A percentile compares a stretch with the other conserved stretches of the same genome.
These are phyloP conservation scores for Diploptera punctata DNA, from an alignment of 2,888 invertebrate species.

Conservation along the genomic window DNA sequence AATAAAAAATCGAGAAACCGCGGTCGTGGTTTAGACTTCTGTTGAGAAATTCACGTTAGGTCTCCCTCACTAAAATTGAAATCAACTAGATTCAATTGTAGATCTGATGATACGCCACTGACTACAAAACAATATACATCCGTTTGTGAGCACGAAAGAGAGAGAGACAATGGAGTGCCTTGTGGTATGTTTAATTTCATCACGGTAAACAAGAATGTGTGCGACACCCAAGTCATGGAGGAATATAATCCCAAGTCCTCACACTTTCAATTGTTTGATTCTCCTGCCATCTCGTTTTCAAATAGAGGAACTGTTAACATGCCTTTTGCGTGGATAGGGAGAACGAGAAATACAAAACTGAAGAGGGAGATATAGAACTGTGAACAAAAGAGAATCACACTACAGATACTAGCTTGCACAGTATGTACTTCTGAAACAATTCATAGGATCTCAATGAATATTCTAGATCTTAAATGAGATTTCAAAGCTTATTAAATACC, in stretches of 20 bases:
- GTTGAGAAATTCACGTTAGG: no score
- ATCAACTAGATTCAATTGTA: no score
- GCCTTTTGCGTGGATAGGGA: neutral
- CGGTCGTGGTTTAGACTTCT: no score
- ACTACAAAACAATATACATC: no score
- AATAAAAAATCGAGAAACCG: no score
- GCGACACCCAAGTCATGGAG: neutral
- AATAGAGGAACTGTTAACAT: slow-evolving; percentile 9
- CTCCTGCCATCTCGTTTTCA: neutral
- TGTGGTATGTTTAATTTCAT: slow-evolving; percentile 21
- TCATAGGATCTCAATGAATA: no score
- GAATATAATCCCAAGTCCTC: neutral
- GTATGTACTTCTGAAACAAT: no score
- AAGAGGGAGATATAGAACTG: no score
- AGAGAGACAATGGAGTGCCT: neutral
- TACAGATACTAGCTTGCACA: neutral
- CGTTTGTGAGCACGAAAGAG: neutral
- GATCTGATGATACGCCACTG: no score
- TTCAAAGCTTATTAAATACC: no score
- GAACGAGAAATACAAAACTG: neutral
- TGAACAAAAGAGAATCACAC: neutral
- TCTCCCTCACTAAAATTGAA: no score
- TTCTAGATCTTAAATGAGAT: no score
- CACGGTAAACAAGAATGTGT: slow-evolving; percentile 18
- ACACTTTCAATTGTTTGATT: slow-evolving; percentile 25